phyloP scores from a whole-genome alignment of 2,797 vertebrate species.

The Orientallactaga sibirica region DNA sequence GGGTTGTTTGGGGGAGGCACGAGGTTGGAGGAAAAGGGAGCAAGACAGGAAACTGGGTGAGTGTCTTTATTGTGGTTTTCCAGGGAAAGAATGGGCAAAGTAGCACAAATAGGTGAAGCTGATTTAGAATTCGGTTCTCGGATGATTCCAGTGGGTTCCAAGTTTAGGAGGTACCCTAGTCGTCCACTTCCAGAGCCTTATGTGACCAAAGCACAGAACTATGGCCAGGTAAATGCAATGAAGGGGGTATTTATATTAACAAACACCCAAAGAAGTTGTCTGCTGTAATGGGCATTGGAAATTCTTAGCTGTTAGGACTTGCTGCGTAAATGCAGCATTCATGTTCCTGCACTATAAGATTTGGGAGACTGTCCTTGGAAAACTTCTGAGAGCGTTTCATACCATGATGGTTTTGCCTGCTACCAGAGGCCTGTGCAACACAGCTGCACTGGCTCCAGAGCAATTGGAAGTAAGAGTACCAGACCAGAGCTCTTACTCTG shows the following conservation, averaged over 20 bases:
- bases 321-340: no score
- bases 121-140: no score
- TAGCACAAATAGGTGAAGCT: neutral
- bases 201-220: accelerated
- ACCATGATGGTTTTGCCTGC: no score
- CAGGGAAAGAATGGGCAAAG: neutral
- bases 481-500: no score
- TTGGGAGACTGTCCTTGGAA: no score
- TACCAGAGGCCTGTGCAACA: no score
- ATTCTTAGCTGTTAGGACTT: no score
- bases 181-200: neutral
- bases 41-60: accelerated
- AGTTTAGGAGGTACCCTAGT: neutral
- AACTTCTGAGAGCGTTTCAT: no score
- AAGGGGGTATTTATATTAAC: neutral
- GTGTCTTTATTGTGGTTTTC: neutral
- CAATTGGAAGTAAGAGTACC: no score
- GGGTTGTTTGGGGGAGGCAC: no score
- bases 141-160: neutral
- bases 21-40: neutral
- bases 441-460: no score
- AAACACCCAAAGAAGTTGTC: neutral
- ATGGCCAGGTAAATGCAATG: neutral
- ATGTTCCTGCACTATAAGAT: no score
- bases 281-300: neutral